Evolutionary conservation across 2,113 vertebrate genomes (phyloP).

Genomic region (Rhinolophus ferrumequinum): DNA sequence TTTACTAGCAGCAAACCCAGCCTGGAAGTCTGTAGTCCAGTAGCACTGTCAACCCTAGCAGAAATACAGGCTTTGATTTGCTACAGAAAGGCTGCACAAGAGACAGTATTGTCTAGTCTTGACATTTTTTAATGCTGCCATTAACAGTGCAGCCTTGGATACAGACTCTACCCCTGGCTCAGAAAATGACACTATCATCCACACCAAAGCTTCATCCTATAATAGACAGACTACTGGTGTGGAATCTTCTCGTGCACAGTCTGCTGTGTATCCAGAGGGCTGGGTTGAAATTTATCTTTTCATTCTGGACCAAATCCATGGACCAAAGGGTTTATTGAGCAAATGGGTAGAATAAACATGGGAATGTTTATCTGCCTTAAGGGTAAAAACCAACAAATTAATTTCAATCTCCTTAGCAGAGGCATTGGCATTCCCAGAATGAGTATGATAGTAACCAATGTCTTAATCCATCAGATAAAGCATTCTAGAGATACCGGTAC

Average conservation of each 20-base stretch:
- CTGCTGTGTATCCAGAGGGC: neutral
- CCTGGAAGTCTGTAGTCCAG: neutral
- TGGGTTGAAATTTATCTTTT: neutral
- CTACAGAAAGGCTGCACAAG: neutral
- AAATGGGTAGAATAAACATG: neutral
- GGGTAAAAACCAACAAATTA: neutral
- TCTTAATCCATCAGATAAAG: neutral
- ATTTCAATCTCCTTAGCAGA: conserved; percentile 38
- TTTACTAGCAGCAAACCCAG: neutral
- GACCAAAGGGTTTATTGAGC: neutral
- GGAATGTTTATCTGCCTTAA: neutral
- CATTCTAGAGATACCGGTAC: neutral
- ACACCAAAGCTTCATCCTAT: neutral
- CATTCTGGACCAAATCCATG: neutral
- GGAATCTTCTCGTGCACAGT: neutral
- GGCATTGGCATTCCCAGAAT: neutral
- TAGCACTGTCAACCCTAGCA: neutral
- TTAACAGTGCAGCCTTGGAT: neutral
- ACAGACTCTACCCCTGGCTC: neutral
- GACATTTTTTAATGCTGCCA: neutral
- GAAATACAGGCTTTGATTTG: neutral
- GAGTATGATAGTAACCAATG: neutral
- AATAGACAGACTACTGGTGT: neutral
- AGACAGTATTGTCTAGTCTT: neutral
- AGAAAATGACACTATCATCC: neutral